These are phyloP conservation scores for Halisarca cf. caerulea DNA, from an alignment of 37 sponge, comb jelly and placozoan genomes.

Conservation along the genomic window DNA sequence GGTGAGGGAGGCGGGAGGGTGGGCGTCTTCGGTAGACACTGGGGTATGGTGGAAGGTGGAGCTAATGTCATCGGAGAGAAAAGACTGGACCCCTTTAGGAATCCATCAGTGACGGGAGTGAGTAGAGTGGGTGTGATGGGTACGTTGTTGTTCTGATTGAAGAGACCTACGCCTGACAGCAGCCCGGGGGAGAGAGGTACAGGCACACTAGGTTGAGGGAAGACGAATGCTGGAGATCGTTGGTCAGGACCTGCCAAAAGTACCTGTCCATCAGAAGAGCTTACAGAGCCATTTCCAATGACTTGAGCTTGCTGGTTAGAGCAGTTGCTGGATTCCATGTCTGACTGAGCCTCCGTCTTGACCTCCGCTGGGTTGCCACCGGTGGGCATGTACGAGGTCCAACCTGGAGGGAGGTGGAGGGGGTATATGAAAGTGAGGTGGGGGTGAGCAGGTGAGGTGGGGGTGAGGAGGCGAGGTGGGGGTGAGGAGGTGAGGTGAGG, in stretches of 20 bases:
- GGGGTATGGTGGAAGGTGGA: slow-evolving; percentile 47
- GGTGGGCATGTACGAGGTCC: slow-evolving; percentile 1
- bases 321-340: slow-evolving; percentile 8
- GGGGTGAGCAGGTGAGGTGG: no score
- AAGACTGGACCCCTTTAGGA: slow-evolving; percentile 36
- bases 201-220: not conserved
- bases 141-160: slow-evolving; percentile 38
- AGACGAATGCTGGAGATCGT: not conserved
- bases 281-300: not conserved
- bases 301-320: not conserved
- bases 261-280: not conserved
- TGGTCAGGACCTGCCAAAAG: not conserved
- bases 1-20: slow-evolving; percentile 92
- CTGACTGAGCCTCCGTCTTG: not conserved
- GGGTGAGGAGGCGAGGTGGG: no score
- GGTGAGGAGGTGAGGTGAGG: no score
- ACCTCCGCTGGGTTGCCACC: not conserved
- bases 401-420: not conserved
- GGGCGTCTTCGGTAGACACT: slow-evolving; percentile 76
- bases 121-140: slow-evolving; percentile 71
- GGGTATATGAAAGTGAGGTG: no score
- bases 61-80: slow-evolving; percentile 72
- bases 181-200: slow-evolving; percentile 7
- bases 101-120: slow-evolving; percentile 32
- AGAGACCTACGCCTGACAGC: not conserved